Conservation (phyloP, 2,888 invertebrate genomes). For the Orchesella flavescens region DNA sequence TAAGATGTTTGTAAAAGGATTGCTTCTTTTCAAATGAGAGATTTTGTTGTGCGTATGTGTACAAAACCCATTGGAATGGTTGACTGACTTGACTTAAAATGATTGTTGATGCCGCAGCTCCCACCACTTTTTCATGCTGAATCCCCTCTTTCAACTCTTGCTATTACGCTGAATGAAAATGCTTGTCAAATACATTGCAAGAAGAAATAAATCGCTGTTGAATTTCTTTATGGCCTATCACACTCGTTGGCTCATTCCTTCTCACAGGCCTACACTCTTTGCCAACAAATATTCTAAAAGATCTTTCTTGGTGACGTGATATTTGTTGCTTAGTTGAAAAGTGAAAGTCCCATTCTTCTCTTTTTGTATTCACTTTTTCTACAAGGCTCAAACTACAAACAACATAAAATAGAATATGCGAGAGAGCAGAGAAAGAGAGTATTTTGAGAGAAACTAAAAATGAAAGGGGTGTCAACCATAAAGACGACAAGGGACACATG, state of each 20-base stretch:
- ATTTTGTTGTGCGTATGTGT: background rate
- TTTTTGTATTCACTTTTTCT: constrained; percentile 31
- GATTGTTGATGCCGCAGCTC: constrained; percentile 6
- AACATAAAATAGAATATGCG: background rate
- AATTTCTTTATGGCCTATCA: background rate
- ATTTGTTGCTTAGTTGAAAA: constrained; percentile 8
- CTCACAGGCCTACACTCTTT: background rate
- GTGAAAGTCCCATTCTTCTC: constrained; percentile 37
- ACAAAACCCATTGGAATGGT: background rate
- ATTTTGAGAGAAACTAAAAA: background rate
- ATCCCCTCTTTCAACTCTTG: background rate
- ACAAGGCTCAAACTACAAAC: constrained; percentile 13
- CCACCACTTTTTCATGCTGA: background rate
- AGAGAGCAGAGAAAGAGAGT: constrained; percentile 6
- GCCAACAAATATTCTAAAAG: too few relatives aligned
- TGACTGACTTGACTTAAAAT: constrained; percentile 25
- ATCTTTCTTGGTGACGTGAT: background rate
- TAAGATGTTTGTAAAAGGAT: background rate
- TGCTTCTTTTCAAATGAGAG: background rate
- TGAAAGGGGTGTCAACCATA: constrained; percentile 25
- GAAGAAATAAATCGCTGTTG: background rate
- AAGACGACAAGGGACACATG: constrained; percentile 26
- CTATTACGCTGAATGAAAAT: background rate
- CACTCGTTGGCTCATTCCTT: background rate
- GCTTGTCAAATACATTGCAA: constrained; percentile 15